Evolutionary conservation across 2,888 invertebrate genomes (phyloP).

Genomic region (Lasioglossum pauxillum): DNA sequence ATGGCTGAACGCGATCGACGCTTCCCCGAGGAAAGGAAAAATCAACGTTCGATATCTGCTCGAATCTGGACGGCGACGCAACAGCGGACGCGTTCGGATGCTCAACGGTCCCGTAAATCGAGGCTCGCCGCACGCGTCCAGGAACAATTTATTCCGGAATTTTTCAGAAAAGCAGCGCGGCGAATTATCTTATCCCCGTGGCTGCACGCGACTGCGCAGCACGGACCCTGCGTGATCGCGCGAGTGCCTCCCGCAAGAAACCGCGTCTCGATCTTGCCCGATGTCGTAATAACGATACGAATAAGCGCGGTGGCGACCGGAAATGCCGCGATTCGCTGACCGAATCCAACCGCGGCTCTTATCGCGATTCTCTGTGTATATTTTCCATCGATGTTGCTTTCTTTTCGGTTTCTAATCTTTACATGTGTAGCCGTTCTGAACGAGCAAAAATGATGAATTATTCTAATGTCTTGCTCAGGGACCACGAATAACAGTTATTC

Average conservation of each 20-base stretch:
- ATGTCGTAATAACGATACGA: slow-evolving; percentile 66
- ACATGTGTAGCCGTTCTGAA: neutral
- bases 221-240: slow-evolving; percentile 25
- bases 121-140: neutral
- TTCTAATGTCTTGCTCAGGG: too few relatives aligned
- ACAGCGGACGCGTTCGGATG: neutral
- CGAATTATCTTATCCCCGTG: slow-evolving; percentile 47
- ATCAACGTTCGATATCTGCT: neutral
- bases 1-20: neutral
- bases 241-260: slow-evolving; percentile 51
- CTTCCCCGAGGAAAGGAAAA: neutral
- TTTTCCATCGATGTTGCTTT: slow-evolving; percentile 2
- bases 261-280: slow-evolving; percentile 37
- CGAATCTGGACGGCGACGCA: neutral
- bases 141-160: slow-evolving; percentile 11
- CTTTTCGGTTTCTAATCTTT: neutral
- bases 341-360: slow-evolving; percentile 27
- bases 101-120: neutral
- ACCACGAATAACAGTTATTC: too few relatives aligned
- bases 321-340: slow-evolving; percentile 55
- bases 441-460: too few relatives aligned
- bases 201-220: slow-evolving; percentile 30
- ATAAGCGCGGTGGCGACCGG: slow-evolving; percentile 47
- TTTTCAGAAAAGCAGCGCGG: slow-evolving; percentile 28
- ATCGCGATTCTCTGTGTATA: neutral